Base-by-base conservation (phyloP, 2,888 invertebrate genomes). In the Melieria picta region DNA sequence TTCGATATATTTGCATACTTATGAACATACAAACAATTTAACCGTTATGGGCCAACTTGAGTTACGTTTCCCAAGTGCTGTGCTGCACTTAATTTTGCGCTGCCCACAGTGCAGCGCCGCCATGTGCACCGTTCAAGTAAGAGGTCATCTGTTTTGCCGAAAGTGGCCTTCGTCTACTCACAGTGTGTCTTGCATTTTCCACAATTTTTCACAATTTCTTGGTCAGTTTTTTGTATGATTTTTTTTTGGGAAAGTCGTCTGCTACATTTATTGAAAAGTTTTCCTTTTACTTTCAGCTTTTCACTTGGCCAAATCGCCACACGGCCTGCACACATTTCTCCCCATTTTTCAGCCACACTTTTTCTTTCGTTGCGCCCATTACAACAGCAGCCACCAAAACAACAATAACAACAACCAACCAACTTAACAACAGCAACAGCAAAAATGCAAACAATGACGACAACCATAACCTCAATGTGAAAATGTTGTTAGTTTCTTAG, bases 281-380 rank as follows among this genome's bases (percentile, higher is more conserved):
- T 82, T 80, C 81, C 82, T 82, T 82, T 83, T 83, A 83, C 84
- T 83, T 83, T 83, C 83, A 80, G 79, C 79, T 80, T 78, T 61
- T 68, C 30, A 30, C 30, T 30, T 30, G 30, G 30, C 30, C 30
- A 30, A 30, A 30, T 30, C 30, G 30, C 30, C 30, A 30, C 30
- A 30, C 30, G 2, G 30, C 30, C 30, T 30, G 30, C 3, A 30
- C 30, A 30, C 30, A 30, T 30, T 30, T 30, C 30, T 30, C 30
- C 30, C 30, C 30, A 30, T 30, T 30, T 30, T 30, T 30, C 30
- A 30, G 30, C 30, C 30, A 30, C 45, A 16, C 58, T 64, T 52
- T 55, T 46, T 47, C 66, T 50, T 65, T 56, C 43, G 60, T 69
- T 62, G 58, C 71, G 63, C 76, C 71, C 71, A 69, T 75, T 71